These are phyloP conservation scores for Siniperca knerii DNA, from an alignment of 2,113 vertebrate genomes.

Conservation along the genomic window DNA sequence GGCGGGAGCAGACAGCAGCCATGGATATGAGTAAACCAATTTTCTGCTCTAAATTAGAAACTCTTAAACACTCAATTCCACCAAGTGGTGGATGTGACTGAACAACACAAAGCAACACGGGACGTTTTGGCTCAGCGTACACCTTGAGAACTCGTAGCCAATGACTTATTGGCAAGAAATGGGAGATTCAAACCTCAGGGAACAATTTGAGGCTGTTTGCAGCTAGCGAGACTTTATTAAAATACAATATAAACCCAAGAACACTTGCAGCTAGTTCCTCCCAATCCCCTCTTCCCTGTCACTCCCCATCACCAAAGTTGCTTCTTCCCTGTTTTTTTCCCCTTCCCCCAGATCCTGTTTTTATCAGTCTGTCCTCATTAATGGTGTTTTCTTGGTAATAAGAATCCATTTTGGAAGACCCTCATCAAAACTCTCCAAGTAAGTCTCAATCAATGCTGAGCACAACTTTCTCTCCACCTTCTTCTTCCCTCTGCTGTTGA, in stretches of 20 bases:
- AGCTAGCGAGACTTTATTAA: constrained; percentile 43
- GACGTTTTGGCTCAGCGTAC: background rate
- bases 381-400: background rate
- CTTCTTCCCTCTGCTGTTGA: constrained; percentile 29
- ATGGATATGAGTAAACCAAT: constrained; percentile 33
- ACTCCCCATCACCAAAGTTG: background rate
- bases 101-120: background rate
- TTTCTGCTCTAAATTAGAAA: constrained; percentile 7
- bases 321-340: background rate
- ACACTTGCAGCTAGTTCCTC: constrained; percentile 11
- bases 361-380: background rate
- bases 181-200: constrained; percentile 29
- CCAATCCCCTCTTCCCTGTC: constrained; percentile 7
- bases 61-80: background rate
- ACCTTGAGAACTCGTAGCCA: constrained; percentile 3
- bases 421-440: background rate
- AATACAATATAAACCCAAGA: background rate
- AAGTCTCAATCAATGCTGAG: constrained; percentile 24
- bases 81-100: constrained; percentile 44
- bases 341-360: background rate
- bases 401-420: background rate
- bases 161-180: constrained; percentile 52
- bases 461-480: background rate
- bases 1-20: background rate
- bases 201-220: constrained; percentile 18